phyloP scores from a whole-genome alignment of 2,888 invertebrate species.

The Nymphalis polychloros region DNA sequence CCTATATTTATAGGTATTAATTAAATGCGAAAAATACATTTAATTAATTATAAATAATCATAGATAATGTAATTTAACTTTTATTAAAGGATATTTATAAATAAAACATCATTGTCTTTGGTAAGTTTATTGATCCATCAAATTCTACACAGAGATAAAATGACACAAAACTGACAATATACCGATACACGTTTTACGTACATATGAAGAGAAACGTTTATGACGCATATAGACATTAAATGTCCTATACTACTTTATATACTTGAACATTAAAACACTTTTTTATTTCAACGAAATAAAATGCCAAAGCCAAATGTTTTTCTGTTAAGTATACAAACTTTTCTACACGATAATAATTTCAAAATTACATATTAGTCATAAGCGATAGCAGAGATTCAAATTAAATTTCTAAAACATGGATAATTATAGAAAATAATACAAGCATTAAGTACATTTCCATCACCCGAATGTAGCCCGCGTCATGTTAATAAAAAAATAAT shows the following conservation, averaged over 20 bases:
- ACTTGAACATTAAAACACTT: constrained; percentile 26
- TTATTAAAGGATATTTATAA: constrained; percentile 7
- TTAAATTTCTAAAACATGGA: constrained; percentile 24
- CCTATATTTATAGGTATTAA: too few species aligned
- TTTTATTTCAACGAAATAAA: too few species aligned
- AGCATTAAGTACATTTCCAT: constrained; percentile 50
- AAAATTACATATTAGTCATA: constrained; percentile 33
- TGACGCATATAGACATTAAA: constrained; percentile 22
- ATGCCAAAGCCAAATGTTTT: background rate
- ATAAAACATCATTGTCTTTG: constrained; percentile 57
- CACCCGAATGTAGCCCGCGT: constrained; percentile 44
- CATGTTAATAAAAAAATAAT: constrained; percentile 35
- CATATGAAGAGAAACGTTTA: constrained; percentile 25
- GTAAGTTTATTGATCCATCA: constrained; percentile 65
- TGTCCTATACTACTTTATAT: constrained; percentile 19
- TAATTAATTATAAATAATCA: too few species aligned
- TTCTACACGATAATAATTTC: constrained; percentile 20
- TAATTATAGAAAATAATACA: constrained; percentile 35
- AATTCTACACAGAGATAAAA: constrained; percentile 53
- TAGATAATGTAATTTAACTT: too few species aligned
- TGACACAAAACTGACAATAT: constrained; percentile 57
- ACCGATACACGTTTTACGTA: constrained; percentile 42
- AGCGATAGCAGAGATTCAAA: constrained; percentile 47
- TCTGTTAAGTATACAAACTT: constrained; percentile 35
- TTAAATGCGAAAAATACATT: too few species aligned